Evolutionary conservation across 2,113 vertebrate genomes (phyloP), one percentile per base, ranked within the genome.

Genomic region (Corythornis madagascariensis): DNA sequence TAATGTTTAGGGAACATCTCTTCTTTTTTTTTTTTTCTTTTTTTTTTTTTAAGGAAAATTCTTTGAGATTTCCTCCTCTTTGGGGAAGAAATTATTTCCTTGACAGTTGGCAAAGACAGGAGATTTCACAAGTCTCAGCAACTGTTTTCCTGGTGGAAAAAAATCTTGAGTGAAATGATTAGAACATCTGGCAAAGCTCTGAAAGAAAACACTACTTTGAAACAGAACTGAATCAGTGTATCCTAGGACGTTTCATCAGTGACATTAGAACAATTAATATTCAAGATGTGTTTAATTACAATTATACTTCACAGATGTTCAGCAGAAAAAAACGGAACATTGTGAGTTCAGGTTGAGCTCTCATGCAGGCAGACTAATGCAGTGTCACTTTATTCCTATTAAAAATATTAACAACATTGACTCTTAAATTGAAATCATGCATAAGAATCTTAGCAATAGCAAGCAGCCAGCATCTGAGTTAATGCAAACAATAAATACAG

Each of bases 251-350:
- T 92, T 94, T 67, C 89, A 90, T 94, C 93, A 95, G 95, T 96
- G 82, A 91, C 92, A 96, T 84, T 96, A 96, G 83, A 90, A 89
- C 87, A 94, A 96, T 96, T 97, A 97, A 96, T 97, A 98, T 95
- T 96, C 94, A 94, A 95, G 93, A 88, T 4, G 63, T 94, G 72
- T 48, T 83, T 97, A 96, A 96, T 95, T 97, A 94, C 92, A 92
- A 96, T 96, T 96, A 92, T 89, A 91, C 50, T 90, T 92, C 83
- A 89, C 92, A 97, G 91, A 93, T 97, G 94, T 95, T 97, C 65
- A 77, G 63, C 11, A 6, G 33, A 79, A 91, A 88, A 87, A 85
- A 94, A 88, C 77, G 47, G 93, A 88, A 35, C 57, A 31, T 47
- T 59, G 52, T 87, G 61, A 81, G 95, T 95, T 96, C 69, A 90